Evolutionary conservation across 2,888 invertebrate genomes (phyloP).

Genomic region (Sarcophaga carnaria): DNA sequence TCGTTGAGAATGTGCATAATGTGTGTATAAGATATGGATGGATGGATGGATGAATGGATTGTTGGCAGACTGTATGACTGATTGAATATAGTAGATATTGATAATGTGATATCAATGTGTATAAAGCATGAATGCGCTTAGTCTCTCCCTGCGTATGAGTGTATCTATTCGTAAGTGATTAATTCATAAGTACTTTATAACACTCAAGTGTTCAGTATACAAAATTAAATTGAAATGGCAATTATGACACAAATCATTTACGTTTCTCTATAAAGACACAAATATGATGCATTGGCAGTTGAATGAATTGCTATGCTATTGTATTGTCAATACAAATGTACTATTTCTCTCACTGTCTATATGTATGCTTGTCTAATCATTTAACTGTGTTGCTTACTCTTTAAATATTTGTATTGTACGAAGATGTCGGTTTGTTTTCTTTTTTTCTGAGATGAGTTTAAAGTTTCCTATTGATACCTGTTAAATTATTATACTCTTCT

Average conservation of each 20-base stretch:
- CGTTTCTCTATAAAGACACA: constrained; percentile 61
- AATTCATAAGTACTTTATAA: constrained; percentile 69
- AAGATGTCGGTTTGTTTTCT: no score
- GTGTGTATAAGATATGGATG: constrained; percentile 45
- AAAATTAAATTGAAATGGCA: constrained; percentile 67
- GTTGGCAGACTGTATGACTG: not conserved
- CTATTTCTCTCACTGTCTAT: not conserved
- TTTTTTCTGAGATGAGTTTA: not conserved
- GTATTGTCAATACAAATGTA: constrained; percentile 23
- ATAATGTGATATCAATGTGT: not conserved
- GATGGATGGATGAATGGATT: constrained; percentile 6
- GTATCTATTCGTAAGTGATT: constrained; percentile 62
- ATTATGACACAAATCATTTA: constrained; percentile 69
- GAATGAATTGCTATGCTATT: constrained; percentile 46
- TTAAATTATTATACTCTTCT: no score
- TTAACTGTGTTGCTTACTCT: not conserved
- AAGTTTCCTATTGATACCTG: not conserved
- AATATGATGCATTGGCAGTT: constrained; percentile 41
- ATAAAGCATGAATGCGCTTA: not conserved
- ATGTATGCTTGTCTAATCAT: not conserved
- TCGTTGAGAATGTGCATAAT: constrained; percentile 56
- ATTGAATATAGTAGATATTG: constrained; percentile 2
- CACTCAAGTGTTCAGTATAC: constrained; percentile 68
- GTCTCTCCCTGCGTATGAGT: constrained; percentile 7
- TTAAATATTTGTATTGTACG: no score